Evolutionary conservation across 2,113 vertebrate genomes (phyloP).

Genomic region (Chaetops frenatus): DNA sequence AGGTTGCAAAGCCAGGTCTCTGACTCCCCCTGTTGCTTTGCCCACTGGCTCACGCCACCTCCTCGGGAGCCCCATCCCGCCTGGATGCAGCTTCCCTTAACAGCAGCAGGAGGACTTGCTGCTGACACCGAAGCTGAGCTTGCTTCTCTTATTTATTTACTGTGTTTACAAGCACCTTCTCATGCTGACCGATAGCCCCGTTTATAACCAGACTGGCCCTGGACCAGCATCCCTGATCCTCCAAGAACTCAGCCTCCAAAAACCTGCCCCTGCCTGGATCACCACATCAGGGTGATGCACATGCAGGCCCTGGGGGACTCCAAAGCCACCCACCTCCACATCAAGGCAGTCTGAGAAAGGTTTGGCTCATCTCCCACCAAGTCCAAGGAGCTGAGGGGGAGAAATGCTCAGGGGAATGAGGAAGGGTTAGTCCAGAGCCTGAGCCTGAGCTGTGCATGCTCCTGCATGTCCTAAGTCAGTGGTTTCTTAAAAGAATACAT

Average conservation of each 20-base stretch:
- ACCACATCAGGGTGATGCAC: neutral
- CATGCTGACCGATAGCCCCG: neutral
- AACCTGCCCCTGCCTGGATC: neutral
- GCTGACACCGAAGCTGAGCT: neutral
- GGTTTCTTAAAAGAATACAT: neutral
- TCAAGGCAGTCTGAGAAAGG: neutral
- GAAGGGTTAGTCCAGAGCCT: neutral
- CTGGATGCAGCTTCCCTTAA: neutral
- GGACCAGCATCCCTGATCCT: neutral
- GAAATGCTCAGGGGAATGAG: neutral
- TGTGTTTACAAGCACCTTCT: neutral
- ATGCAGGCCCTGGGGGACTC: neutral
- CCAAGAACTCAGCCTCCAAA: neutral
- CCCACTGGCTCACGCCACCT: neutral
- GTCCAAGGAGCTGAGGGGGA: neutral
- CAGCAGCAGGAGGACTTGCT: neutral
- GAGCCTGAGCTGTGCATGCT: neutral
- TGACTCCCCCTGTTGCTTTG: conserved; percentile 51
- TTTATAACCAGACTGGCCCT: neutral
- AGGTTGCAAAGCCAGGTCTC: conserved; percentile 41
- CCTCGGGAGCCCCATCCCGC: neutral
- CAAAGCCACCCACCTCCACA: neutral
- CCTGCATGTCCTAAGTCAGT: neutral
- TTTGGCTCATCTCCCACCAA: neutral
- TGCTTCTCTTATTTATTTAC: neutral